Base-by-base conservation (phyloP, 2,113 vertebrate species). In the Chaetorhynchus papuensis region DNA sequence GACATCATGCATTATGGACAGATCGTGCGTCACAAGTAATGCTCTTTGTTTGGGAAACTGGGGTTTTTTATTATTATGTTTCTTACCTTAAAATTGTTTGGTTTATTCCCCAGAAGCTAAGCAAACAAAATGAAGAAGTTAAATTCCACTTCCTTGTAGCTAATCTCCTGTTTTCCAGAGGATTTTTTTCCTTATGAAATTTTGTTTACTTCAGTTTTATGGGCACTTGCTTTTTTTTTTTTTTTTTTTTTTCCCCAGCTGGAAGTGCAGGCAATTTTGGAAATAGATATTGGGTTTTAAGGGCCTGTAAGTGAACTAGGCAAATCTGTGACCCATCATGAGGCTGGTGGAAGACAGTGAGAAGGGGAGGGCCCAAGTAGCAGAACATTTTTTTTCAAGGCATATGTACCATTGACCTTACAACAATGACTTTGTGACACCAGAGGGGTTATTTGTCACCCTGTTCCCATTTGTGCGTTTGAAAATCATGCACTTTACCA, bases 21-120 rank as follows among this genome's bases (percentile, higher is more conserved):
- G 57, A 4, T 44, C 1, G 0, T 47, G 6, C 37, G 54, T 45
- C 56, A 56, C 4, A 2, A 42, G 5, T 61, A 65, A 45, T 49
- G 15, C 1, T 72, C 83, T 60, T 53, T 1, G 0, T 77, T 81
- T 21, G 37, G 42, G 30, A 70, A 75, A 59, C 2, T 2, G 2
- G 0, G 3, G 0, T 45, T 92, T 52, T 7, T 61, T n/a, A 7
- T 41, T 78, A 5, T 70, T 17, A 7, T 44, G 3, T 1, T 39
- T 52, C 50, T 71, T 54, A 7, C 30, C 8, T 53, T 47, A 42
- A 15, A 33, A 8, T 35, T 24, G 41, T 23, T 57, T 53, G 6
- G 1, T 86, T 77, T 42, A 2, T 39, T 74, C 14, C 21, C 19
- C 16, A 71, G 35, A 87, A 75, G 13, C 18, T 68, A 18, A 61